Evolutionary conservation across 2,888 invertebrate genomes (phyloP).

Genomic region (Pterobdella sp.): DNA sequence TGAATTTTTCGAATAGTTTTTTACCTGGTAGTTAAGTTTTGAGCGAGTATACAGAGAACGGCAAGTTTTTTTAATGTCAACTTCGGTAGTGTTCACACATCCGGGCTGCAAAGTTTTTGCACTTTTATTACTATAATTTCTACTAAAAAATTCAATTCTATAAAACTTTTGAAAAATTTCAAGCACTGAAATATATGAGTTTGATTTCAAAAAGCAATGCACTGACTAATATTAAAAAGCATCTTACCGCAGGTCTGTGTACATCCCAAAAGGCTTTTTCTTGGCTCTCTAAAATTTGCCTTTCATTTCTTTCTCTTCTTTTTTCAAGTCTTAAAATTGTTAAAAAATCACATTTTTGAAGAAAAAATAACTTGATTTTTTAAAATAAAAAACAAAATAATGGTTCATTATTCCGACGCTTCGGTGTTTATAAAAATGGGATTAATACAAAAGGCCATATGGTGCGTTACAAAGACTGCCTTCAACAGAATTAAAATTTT

Average conservation of each 20-base stretch:
- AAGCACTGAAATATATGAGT: background rate
- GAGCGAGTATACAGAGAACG: too few species aligned
- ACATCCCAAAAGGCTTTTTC: slow-evolving; percentile 99
- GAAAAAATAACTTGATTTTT: background rate
- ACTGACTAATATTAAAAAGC: too few species aligned
- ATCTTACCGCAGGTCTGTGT: slow-evolving; percentile 87
- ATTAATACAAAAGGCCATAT: too few species aligned
- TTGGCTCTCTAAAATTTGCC: slow-evolving; percentile 95
- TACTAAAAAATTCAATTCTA: background rate
- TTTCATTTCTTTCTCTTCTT: slow-evolving; percentile 89
- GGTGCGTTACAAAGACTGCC: too few species aligned
- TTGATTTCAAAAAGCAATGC: background rate
- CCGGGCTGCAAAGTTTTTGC: slow-evolving; percentile 13
- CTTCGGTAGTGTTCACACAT: slow-evolving; percentile 79
- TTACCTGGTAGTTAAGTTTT: too few species aligned
- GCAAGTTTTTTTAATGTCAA: slow-evolving; percentile 90
- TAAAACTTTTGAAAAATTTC: background rate
- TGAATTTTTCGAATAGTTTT: too few species aligned
- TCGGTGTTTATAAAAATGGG: too few species aligned
- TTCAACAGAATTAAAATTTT: too few species aligned
- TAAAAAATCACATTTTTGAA: too few species aligned
- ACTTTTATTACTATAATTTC: background rate
- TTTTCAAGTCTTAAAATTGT: slow-evolving; percentile 80
- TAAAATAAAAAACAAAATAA: background rate
- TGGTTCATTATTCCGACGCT: too few species aligned